Evolutionary conservation across 2,113 vertebrate species (phyloP).

Genomic region (crab-eating macaque (Macaca fascicularis)): DNA sequence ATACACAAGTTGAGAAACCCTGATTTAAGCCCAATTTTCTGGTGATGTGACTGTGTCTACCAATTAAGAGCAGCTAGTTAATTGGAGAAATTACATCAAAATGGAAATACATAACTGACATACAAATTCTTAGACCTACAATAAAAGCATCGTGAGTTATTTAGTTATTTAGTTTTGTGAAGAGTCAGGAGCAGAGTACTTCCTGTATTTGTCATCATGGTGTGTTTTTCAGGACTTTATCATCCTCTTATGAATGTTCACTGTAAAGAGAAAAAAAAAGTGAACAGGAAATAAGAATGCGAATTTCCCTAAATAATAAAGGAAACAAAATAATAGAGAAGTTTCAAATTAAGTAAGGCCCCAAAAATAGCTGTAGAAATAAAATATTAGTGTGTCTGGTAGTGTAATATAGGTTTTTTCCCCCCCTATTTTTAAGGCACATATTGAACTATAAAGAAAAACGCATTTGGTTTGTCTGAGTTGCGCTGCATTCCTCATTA

Average conservation of each 20-base stretch:
- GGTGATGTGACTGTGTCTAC: neutral
- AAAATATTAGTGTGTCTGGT: constrained; percentile 9
- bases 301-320: neutral
- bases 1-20: neutral
- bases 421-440: neutral
- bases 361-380: neutral
- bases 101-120: neutral
- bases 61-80: too few relatives aligned
- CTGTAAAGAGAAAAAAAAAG: neutral
- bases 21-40: neutral
- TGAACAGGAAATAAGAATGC: neutral
- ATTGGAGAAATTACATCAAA: neutral
- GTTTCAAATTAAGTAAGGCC: neutral
- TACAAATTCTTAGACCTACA: too few relatives aligned
- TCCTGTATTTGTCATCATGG: neutral
- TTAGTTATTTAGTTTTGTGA: too few relatives aligned
- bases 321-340: neutral
- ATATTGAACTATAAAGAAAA: constrained; percentile 18
- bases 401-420: neutral
- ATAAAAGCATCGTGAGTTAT: too few relatives aligned
- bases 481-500: constrained; percentile 30
- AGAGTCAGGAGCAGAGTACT: too few relatives aligned
- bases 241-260: neutral
- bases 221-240: neutral
- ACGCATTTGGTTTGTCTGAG: neutral